phyloP scores from a whole-genome alignment of 1,140 invertebrate species.

The Potamilus streckersoni region DNA sequence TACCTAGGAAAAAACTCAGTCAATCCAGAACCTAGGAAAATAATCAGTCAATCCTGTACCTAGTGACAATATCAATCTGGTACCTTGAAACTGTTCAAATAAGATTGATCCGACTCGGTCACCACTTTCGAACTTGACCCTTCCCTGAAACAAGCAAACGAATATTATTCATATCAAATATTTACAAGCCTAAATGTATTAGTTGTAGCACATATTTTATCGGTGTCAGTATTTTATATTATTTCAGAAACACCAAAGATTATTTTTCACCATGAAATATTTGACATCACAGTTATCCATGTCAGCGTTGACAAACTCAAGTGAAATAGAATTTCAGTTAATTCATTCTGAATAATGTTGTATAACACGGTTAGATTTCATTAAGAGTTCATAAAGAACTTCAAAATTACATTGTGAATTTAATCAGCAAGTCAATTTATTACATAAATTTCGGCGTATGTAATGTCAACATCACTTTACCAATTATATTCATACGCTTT shows the following conservation, averaged over 20 bases:
- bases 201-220: neutral
- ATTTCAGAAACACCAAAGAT: neutral
- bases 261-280: neutral
- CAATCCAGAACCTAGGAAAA: no score
- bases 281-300: neutral
- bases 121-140: constrained; percentile 94
- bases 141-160: constrained; percentile 76
- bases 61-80: constrained; percentile 11
- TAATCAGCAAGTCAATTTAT: no score
- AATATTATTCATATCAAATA: neutral
- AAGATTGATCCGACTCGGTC: constrained; percentile 94
- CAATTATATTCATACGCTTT: no score
- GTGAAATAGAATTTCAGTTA: neutral
- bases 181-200: neutral
- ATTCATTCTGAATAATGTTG: no score
- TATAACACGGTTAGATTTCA: no score
- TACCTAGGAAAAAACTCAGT: no score
- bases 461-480: no score
- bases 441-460: no score
- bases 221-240: neutral
- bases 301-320: neutral
- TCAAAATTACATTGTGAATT: no score
- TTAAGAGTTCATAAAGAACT: no score
- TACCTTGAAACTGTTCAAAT: constrained; percentile 93
- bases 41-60: no score